Percentiles rank a stretch among this genome's conserved stretches.
Evolutionary conservation across 2,113 vertebrate genomes (phyloP).

Genomic region (Pterocles orientalis): DNA sequence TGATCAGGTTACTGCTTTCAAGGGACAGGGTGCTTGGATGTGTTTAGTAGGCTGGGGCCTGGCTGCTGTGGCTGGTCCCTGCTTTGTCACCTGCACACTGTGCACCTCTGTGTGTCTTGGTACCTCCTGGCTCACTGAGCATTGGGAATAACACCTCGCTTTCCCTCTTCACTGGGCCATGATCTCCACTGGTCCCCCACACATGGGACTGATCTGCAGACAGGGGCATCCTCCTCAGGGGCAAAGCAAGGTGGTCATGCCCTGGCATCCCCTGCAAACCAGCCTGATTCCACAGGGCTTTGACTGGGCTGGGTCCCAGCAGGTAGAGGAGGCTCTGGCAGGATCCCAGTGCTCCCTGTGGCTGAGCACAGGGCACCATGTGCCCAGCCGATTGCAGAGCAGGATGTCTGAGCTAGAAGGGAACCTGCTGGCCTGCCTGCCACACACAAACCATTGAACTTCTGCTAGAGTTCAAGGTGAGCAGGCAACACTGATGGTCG

Average conservation of each 20-base stretch:
- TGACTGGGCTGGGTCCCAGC: not conserved
- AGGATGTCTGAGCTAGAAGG: not conserved
- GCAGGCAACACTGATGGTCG: accelerated
- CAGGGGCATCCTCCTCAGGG: not conserved
- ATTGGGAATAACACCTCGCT: accelerated
- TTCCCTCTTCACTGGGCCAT: not conserved
- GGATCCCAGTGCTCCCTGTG: not conserved
- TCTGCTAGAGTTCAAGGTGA: not conserved
- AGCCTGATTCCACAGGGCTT: not conserved
- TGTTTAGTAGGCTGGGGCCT: not conserved
- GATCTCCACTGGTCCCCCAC: not conserved
- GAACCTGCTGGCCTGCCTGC: accelerated
- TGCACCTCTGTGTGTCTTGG: not conserved
- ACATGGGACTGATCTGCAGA: not conserved
- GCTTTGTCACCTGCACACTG: not conserved
- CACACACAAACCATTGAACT: accelerated
- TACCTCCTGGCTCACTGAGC: not conserved
- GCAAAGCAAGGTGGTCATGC: not conserved
- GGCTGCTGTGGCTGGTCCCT: not conserved
- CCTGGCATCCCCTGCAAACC: not conserved
- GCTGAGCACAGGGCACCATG: not conserved
- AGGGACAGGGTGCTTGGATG: not conserved
- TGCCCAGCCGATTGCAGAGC: not conserved
- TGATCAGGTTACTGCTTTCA: not conserved
- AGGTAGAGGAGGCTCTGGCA: not conserved